Conservation (phyloP, 2,888 invertebrate species). For the Campoletis raptor region DNA sequence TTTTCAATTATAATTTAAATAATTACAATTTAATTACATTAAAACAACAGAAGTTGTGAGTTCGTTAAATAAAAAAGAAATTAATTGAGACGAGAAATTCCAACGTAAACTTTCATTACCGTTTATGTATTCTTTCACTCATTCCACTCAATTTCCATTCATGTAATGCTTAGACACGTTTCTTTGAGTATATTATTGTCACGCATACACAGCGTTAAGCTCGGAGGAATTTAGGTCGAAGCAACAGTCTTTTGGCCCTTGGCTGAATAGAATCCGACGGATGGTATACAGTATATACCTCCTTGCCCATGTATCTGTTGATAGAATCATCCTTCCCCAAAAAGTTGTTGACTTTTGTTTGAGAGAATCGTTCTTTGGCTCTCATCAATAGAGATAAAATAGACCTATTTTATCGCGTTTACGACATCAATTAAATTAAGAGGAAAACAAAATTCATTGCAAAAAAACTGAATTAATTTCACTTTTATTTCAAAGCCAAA, state of each 20-base stretch:
- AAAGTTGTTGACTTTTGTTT: conserved; percentile 53
- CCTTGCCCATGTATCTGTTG: conserved; percentile 6
- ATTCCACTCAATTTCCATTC: conserved; percentile 6
- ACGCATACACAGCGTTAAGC: conserved; percentile 21
- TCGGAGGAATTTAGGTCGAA: conserved; percentile 53
- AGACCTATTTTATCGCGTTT: neutral
- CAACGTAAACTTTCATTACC: neutral
- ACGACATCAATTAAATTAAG: neutral
- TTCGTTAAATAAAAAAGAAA: neutral
- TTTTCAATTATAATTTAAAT: neutral
- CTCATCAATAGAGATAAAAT: neutral
- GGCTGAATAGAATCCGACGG: neutral
- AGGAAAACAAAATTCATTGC: neutral
- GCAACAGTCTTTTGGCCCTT: conserved; percentile 58
- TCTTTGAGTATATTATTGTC: conserved; percentile 31
- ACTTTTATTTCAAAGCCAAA: no score
- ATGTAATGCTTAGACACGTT: conserved; percentile 6
- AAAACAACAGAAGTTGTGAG: neutral
- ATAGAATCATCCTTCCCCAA: conserved; percentile 27
- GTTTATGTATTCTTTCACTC: neutral
- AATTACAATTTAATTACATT: neutral
- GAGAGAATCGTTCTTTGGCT: conserved; percentile 16
- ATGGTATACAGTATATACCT: neutral
- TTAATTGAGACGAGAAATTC: neutral
- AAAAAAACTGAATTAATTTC: neutral